Conservation (phyloP, 2,888 invertebrate genomes). For the Rotaria magnacalcarata region DNA sequence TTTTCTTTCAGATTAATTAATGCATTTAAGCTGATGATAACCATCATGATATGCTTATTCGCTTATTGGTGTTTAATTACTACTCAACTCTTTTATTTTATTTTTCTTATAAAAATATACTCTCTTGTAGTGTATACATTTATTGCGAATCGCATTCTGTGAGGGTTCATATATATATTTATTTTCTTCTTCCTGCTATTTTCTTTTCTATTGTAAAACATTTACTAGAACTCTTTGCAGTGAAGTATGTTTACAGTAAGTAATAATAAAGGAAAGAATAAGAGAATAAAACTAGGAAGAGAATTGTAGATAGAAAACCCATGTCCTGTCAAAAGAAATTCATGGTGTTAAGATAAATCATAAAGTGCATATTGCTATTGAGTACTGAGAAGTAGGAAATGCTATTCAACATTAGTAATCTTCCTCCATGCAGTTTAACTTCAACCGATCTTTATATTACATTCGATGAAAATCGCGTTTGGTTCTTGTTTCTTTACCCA, state of each 20-base stretch:
- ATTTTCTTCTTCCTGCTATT: not conserved
- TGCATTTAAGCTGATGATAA: not conserved
- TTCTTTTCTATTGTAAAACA: not conserved
- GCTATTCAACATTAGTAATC: not conserved
- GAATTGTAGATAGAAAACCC: not conserved
- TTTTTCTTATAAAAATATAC: not conserved
- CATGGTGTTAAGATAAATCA: not conserved
- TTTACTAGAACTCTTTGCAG: not conserved
- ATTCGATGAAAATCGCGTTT: not conserved
- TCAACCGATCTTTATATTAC: not conserved
- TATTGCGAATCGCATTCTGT: no score
- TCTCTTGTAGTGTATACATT: not conserved
- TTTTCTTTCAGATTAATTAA: not conserved
- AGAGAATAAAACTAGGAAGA: not conserved
- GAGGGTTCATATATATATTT: not conserved
- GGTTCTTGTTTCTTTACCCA: not conserved
- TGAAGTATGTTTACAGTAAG: not conserved
- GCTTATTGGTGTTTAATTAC: no score
- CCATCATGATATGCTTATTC: not conserved
- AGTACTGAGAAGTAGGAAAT: not conserved
- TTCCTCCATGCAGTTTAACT: not conserved
- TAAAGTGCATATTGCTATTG: not conserved
- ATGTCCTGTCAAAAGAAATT: not conserved
- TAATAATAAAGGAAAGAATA: not conserved
- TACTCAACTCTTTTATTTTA: no score